These are phyloP conservation scores for Varanus komodoensis DNA, from an alignment of 2,113 vertebrate genomes.

Conservation along the genomic window DNA sequence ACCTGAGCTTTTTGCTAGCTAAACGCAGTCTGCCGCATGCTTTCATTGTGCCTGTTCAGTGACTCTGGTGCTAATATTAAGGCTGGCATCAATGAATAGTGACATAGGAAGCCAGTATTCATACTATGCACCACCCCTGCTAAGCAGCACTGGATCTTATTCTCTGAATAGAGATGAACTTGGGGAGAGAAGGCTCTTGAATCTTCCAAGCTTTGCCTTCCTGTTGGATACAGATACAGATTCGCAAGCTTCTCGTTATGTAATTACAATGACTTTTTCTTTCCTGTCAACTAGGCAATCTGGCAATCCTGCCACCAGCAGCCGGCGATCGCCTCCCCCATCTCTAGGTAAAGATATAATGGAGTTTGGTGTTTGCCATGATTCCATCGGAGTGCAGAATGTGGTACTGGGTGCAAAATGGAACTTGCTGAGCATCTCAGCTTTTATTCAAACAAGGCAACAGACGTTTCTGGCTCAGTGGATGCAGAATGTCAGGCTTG, in stretches of 20 bases:
- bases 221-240: neutral
- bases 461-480: neutral
- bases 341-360: conserved; percentile 85
- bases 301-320: conserved; percentile 91
- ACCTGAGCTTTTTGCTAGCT: neutral
- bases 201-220: neutral
- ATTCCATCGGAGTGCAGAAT: neutral
- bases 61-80: neutral
- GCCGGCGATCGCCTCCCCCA: conserved; percentile 92
- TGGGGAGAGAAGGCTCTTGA: neutral
- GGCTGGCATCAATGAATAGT: neutral
- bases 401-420: too few species aligned
- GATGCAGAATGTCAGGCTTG: too few species aligned
- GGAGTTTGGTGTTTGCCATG: neutral
- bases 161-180: neutral
- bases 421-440: neutral
- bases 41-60: neutral
- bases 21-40: neutral
- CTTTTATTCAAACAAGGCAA: neutral
- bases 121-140: neutral
- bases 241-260: accelerated
- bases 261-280: neutral
- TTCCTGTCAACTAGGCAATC: conserved; percentile 81
- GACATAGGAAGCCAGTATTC: neutral
- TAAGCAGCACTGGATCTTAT: neutral